phyloP scores from a whole-genome alignment of 1,140 invertebrate genomes.

The Zaprionus tsacasi region DNA sequence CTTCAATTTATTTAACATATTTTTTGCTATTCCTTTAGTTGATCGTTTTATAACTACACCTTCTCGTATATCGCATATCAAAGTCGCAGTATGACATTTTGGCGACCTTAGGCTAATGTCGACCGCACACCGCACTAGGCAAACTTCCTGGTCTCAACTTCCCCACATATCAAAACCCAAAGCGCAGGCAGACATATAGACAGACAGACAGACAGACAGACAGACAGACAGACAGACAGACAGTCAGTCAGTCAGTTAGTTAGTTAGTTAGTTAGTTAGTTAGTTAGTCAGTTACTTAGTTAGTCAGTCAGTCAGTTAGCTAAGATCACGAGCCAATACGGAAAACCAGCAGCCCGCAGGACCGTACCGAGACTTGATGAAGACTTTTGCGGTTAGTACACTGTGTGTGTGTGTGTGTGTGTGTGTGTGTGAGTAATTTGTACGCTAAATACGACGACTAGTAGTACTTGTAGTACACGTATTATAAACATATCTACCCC shows the following conservation, averaged over 20 bases:
- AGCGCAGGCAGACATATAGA: constrained; percentile 9
- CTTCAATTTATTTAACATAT: neutral
- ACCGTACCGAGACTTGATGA: constrained; percentile 42
- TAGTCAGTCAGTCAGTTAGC: constrained; percentile 22
- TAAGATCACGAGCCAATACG: constrained; percentile 58
- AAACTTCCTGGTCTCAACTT: constrained; percentile 62
- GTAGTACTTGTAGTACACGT: neutral
- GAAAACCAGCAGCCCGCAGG: constrained; percentile 40
- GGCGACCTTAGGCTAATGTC: constrained; percentile 59
- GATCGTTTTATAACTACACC: constrained; percentile 4
- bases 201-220: constrained; percentile 39
- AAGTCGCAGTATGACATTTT: constrained; percentile 30
- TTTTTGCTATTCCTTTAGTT: neutral
- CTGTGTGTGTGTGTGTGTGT: constrained; percentile 47
- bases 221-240: constrained; percentile 5
- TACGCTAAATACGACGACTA: constrained; percentile 27
- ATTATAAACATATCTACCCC: constrained; percentile 56
- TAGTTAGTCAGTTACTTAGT: constrained; percentile 33
- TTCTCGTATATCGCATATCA: constrained; percentile 11
- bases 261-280: constrained; percentile 43
- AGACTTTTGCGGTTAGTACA: constrained; percentile 73
- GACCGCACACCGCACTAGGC: constrained; percentile 51
- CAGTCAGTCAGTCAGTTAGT: constrained; percentile 2
- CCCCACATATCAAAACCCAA: constrained; percentile 54
- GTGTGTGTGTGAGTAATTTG: constrained; percentile 66